Evolutionary conservation across 2,888 invertebrate species (phyloP), one percentile per base, ranked within the genome.

Genomic region (Reticulitermes lucifugus): DNA sequence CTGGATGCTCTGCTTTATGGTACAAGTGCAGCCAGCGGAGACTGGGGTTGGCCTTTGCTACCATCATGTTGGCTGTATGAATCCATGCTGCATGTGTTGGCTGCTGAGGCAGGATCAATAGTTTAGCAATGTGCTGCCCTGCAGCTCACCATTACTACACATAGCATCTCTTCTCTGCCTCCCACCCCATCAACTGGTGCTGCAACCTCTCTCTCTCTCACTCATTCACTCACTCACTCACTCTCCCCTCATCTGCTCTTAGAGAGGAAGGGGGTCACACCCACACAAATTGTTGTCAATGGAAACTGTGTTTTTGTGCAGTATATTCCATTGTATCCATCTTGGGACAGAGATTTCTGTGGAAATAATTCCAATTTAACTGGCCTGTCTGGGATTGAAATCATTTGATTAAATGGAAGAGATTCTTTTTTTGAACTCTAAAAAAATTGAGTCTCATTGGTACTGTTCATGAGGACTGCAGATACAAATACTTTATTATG

Each of bases 51-150:
- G 73, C 35, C 77, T 46, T 77, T 77, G n/a, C 46, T 46, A 18
- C 46, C 46, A 77, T 25, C 46, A 77, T 46, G 77, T 9, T 65
- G 79, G 70, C 70, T 65, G 43, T 51, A 51, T 46, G 25, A 79
- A 25, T 79, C 51, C 79, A 79, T 79, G 79, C 79, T 79, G 79
- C 43, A 29, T 79, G 55, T 79, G 79, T 79, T 79, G 55, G 51
- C 35, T 79, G 79, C 79, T n/a, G 51, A 79, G 79, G 46, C 70
- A 70, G 81, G 81, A 81, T 81, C 81, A 81, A 81, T 81, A 81
- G 81, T 81, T 81, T 70, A 81, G 81, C 70, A 81, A 43, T 81
- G 81, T 81, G 81, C 81, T 81, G 81, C 81, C 70, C 65, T 25
- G 70, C 81, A 81, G 80, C 25, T 46, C 70, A 81, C 81, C 80